phyloP scores from a whole-genome alignment of 2,113 vertebrate genomes.

The Ctenodactylus gundi region DNA sequence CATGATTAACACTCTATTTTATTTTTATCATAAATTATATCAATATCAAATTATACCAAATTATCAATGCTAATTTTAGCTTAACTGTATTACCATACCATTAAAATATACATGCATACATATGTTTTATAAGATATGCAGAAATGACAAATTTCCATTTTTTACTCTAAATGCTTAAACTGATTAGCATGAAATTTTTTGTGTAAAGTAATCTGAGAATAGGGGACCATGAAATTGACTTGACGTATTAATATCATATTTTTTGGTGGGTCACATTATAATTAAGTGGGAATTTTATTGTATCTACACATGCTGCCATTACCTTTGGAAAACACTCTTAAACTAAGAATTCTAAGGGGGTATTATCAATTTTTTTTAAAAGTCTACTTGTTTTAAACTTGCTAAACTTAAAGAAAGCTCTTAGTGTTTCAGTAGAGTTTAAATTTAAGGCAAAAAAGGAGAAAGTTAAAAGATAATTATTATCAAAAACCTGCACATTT shows the following conservation, averaged over 20 bases:
- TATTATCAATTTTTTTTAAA: not conserved
- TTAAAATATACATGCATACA: not conserved
- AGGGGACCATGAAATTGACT: slow-evolving; percentile 74
- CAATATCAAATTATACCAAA: slow-evolving; percentile 41
- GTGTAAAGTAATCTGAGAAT: slow-evolving; percentile 63
- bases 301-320: slow-evolving; percentile 66
- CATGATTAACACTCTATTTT: not conserved
- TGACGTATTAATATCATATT: slow-evolving; percentile 75
- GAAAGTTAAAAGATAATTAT: not conserved
- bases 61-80: too few species aligned
- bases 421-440: not conserved
- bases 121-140: slow-evolving; percentile 65
- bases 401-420: not conserved
- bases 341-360: not conserved
- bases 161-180: slow-evolving; percentile 55
- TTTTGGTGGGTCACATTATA: slow-evolving; percentile 58
- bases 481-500: not conserved
- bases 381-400: not conserved
- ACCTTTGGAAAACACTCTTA: slow-evolving; percentile 55
- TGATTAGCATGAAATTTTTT: slow-evolving; percentile 79
- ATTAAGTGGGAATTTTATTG: slow-evolving; percentile 67
- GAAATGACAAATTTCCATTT: slow-evolving; percentile 67
- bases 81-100: too few species aligned
- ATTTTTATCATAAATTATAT: not conserved
- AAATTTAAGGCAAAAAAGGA: not conserved